Evolutionary conservation across 2,797 vertebrate genomes (phyloP).

Genomic region (Rallus crepitans): DNA sequence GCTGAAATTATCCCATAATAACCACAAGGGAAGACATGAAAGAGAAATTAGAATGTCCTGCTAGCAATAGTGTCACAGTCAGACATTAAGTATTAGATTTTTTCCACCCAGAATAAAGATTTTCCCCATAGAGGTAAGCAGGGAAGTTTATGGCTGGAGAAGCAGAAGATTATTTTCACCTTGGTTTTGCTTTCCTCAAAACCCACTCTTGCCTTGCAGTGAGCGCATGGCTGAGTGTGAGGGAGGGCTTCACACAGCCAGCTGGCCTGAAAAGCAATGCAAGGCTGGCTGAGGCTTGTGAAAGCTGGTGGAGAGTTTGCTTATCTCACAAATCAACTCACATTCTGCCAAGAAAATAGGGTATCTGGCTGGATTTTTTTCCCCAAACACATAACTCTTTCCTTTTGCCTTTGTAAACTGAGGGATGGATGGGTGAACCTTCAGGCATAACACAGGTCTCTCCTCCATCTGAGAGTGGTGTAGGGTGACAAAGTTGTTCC

Average conservation of each 20-base stretch:
- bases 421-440: background rate
- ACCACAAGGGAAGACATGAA: background rate
- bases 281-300: fast-evolving
- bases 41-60: background rate
- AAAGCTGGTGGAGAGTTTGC: background rate
- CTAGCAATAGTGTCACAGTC: background rate
- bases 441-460: background rate
- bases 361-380: background rate
- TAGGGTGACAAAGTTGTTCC: background rate
- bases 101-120: background rate
- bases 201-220: background rate
- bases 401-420: background rate
- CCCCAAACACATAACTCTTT: background rate
- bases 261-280: background rate
- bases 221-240: background rate
- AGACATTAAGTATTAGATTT: background rate
- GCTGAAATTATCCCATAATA: background rate
- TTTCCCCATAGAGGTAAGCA: background rate
- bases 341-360: fast-evolving
- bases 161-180: background rate
- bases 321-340: background rate
- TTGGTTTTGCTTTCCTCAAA: background rate
- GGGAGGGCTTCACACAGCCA: background rate
- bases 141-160: background rate
- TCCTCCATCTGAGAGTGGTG: background rate